Evolutionary conservation across 2,888 invertebrate species (phyloP).

Genomic region (Bembecia ichneumoniformis): DNA sequence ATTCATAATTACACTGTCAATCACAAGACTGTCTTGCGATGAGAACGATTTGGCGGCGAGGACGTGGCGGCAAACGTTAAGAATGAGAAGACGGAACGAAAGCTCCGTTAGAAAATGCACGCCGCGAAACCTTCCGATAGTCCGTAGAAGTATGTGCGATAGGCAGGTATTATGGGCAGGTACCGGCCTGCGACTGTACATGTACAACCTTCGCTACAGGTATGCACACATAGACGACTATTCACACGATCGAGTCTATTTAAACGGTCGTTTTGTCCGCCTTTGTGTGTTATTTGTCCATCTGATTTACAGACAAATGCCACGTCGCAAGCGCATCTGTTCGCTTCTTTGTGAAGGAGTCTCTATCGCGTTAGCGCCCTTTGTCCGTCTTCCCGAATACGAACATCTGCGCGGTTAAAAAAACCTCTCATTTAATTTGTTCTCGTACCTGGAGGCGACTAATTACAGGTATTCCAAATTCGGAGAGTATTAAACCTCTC

Average conservation of each 20-base stretch:
- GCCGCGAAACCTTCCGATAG: constrained; percentile 38
- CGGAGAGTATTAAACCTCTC: too few relatives aligned
- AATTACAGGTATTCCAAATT: constrained; percentile 22
- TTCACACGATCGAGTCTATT: constrained; percentile 1
- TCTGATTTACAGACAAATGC: constrained; percentile 67
- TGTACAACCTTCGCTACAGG: constrained; percentile 30
- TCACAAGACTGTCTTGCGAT: constrained; percentile 32
- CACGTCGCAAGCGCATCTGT: constrained; percentile 56
- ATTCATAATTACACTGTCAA: constrained; percentile 54
- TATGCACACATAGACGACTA: constrained; percentile 20
- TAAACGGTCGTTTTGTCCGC: background rate
- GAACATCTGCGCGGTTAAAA: constrained; percentile 52
- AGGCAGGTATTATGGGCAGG: constrained; percentile 57
- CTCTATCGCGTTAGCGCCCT: constrained; percentile 54
- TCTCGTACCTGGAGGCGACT: constrained; percentile 30
- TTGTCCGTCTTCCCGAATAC: constrained; percentile 40
- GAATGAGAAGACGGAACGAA: constrained; percentile 9
- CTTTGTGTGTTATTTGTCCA: constrained; percentile 51
- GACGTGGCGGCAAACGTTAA: constrained; percentile 22
- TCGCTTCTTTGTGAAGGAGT: constrained; percentile 46
- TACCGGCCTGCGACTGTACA: constrained; percentile 27
- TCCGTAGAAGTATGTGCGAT: constrained; percentile 57
- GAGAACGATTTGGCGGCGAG: constrained; percentile 31
- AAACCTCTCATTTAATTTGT: constrained; percentile 38
- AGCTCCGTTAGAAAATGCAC: constrained; percentile 50